A percentile compares a stretch with the other conserved stretches of the same genome.
Evolutionary conservation across 2,797 vertebrate species (phyloP).

Genomic region (Masticophis lateralis): DNA sequence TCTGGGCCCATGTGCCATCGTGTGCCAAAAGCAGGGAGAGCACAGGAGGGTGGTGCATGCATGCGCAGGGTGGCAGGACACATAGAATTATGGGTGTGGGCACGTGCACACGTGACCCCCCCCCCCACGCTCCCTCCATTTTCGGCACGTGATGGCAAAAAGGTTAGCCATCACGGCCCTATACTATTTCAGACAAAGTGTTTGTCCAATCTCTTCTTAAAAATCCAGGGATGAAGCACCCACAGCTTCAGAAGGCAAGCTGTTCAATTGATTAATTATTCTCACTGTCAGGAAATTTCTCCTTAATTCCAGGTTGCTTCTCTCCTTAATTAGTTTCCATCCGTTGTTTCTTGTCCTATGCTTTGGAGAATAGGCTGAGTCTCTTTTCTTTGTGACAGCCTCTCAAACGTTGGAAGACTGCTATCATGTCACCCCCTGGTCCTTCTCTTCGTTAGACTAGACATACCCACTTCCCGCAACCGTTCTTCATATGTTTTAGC

Average conservation of each 20-base stretch:
- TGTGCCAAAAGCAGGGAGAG: too few relatives aligned
- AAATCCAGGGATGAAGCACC: not conserved
- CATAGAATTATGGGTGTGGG: too few relatives aligned
- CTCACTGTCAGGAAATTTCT: not conserved
- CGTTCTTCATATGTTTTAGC: not conserved
- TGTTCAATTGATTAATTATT: not conserved
- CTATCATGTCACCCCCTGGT: not conserved
- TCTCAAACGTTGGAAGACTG: not conserved
- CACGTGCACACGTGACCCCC: too few relatives aligned
- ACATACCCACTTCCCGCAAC: not conserved
- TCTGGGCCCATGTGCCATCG: too few relatives aligned
- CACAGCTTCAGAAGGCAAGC: not conserved
- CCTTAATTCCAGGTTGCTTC: not conserved
- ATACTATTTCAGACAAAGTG: not conserved
- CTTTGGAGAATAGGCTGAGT: not conserved
- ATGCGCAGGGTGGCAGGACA: fast-evolving
- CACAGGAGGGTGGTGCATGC: too few relatives aligned
- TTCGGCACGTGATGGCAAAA: too few relatives aligned
- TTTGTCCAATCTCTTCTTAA: not conserved
- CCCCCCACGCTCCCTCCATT: too few relatives aligned
- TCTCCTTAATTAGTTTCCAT: not conserved
- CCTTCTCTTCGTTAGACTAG: not conserved
- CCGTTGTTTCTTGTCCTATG: not conserved
- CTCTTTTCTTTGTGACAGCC: not conserved
- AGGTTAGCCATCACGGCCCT: too few relatives aligned